Evolutionary conservation across 1,140 invertebrate species (phyloP), one percentile per base, ranked within the genome.

Genomic region (Polypedilum vanderplanki): DNA sequence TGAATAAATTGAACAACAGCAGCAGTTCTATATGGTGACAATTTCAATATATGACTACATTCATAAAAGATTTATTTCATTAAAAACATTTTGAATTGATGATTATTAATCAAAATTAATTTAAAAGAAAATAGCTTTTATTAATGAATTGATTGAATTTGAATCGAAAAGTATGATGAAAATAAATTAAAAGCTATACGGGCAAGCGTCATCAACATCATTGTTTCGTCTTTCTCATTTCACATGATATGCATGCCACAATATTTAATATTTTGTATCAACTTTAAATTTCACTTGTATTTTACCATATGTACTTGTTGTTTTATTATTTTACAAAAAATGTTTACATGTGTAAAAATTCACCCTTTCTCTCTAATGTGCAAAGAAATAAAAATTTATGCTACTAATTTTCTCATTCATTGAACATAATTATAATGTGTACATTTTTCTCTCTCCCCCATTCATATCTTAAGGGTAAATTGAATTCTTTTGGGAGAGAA

Each of bases 131-230:
- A 57, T 57, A 57, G 12, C 12, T n/a, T n/a, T 57, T 57, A 12
- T 57, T 57, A 57, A 57, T 57, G n/a, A 57, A 20, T 70, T 70
- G 65, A 70, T 70, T 70, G 65, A 70, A 70, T 70, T 70, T 70
- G 65, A 70, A 70, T 70, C 9, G 18, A 22, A 57, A 57, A 4
- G 46, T 12, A 57, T 57, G 46, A 57, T 18, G 65, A 70, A 70
- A 70, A 70, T 70, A 18, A 70, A 70, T 70, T 70, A 10, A 70
- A 70, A 70, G n/a, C 24, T n/a, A 57, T 57, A 57, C 46, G 46
- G 46, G 46, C n/a, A 57, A 57, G 24, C 24, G 24, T 33, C 24
- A 33, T 33, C 24, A 33, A 3, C 24, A 33, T 33, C 24, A 33
- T 33, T 33, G 24, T 33, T 33, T 33, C 24, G 24, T 33, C 24